Base-by-base conservation (phyloP, 64 coral and sea anemone genomes). In the Stichodactyla helianthus region DNA sequence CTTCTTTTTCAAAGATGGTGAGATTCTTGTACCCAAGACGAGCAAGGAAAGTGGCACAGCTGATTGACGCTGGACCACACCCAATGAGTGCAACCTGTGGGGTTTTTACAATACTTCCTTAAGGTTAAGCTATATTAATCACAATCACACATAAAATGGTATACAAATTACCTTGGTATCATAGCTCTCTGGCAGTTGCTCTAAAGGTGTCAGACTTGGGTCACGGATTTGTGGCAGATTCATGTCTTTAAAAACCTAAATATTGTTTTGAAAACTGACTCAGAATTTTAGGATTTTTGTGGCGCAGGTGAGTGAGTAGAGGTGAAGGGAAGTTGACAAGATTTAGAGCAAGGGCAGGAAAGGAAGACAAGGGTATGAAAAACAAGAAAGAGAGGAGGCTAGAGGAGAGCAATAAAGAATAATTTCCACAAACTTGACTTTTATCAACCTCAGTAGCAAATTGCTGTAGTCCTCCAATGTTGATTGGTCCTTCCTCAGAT, bases 401-500 rank as follows among this genome's bases (percentile, higher is more conserved):
- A 60, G 59, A 60, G 62, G 62, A 65, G 19, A 65, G 22, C 0
- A 0, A n/a, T 19, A 19, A 64, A 64, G 11, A 5, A 16, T 59
- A 4, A 65, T 4, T 20, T 4, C 4, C 0, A 9, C 22, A n/a
- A 23, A 65, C 19, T 44, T 44, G 35, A 44, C 35, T 44, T 44
- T 44, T 71, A 81, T 57, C 20, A 85, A 99, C 97, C 85, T 99
- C 97, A 54, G 97, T 99, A 31, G 97, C 90, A 88, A 99, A 99
- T 87, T 99, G 97, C 27, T 99, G 97, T 15, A 99, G 79, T 11
- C 97, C 97, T 59, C 97, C 97, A 57, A 98, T 98, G 55, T 98
- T 98, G 51, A 98, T 98, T 6, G 96, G 96, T 11, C 96, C 96
- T 88, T 98, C 96, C n/a, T 98, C 96, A 53, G 89, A 92, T 68